Evolutionary conservation across 2,797 vertebrate genomes (phyloP), one percentile per base, ranked within the genome.

Genomic region (Columba guinea): DNA sequence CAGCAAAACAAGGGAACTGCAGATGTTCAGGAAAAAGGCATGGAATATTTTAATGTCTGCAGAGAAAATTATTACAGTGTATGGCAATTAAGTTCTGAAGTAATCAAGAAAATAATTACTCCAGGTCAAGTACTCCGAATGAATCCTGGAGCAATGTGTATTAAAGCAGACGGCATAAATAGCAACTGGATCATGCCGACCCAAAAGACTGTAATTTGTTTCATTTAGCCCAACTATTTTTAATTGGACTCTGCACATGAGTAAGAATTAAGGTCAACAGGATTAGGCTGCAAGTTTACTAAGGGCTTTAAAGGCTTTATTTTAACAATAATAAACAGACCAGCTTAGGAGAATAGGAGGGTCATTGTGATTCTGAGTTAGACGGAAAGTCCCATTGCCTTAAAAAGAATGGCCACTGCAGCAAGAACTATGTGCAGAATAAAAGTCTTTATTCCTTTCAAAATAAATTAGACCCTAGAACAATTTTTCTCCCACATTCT

Each of bases 311-410:
- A 95, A 90, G 24, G 84, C 46, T 96, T 92, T 78, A 26, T 92
- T 96, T 94, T 62, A 87, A 90, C 64, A 94, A 87, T 77, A 94
- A 94, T 75, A 96, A 97, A 89, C 74, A 92, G 70, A 93, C 83
- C 0, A 4, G 10, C 5, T 92, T 64, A 87, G 71, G 60, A 85
- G 87, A 89, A 93, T 90, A 93, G 62, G 21, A 92, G 58, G 13
- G 51, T 71, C 75, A 82, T 71, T 94, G 84, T 87, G 92, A 71
- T 78, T 82, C 80, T 89, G 69, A 75, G 34, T 48, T 74, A 46
- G 60, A 59, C 56, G 39, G 84, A 68, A 94, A 93, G 65, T 83
- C 37, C 58, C 76, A 41, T 18, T 14, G 21, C 32, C 73, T 92
- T 44, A 56, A 62, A 89, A 86, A 84, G n/a, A 55, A 44, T 24